Base-by-base conservation (phyloP, 2,797 vertebrate genomes). In the Sebastes baramenuke region DNA sequence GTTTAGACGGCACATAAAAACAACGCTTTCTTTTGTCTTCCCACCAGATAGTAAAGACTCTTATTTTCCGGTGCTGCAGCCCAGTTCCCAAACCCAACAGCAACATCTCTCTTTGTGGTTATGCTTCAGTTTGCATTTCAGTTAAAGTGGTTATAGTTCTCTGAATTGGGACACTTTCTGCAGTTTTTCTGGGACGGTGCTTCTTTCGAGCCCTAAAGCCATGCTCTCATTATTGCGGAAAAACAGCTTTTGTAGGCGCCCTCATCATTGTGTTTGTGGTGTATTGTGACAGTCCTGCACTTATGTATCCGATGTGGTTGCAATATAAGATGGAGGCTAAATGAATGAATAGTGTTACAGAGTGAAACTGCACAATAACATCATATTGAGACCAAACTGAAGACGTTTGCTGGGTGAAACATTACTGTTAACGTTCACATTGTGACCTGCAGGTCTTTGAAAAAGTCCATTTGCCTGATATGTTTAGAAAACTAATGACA, bases 41-140 rank as follows among this genome's bases (percentile, higher is more conserved):
- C 76, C 60, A 73, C 25, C 60, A 25, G 9, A 38, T 38, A 38
- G 36, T 14, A 38, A 38, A 38, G 36, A 11, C 32, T 69, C 24
- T 46, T 24, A 25, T 64, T 78, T 67, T 24, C 42, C 61, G 67
- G 42, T 58, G 60, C 42, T 18, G 5, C 14, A 34, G 25, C 42
- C 56, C 42, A 54, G 54, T 27, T 55, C 68, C 78, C 34, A 81
- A 83, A 84, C 58, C 56, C 52, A 72, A 58, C 64, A 62, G 86
- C 86, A 90, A 87, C 80, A 58, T 76, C 88, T 92, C 72, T 87
- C 86, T 90, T 91, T 93, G 88, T 92, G 84, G 91, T 92, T 89
- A 67, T 86, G 27, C 38, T 83, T 72, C 27, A 67, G 8, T 67
- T 74, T 85, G n/a, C 29, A 2, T 66, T 75, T 80, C 36, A 64